Conservation (phyloP, 2,888 invertebrate species). For the Pheosia tremula region DNA sequence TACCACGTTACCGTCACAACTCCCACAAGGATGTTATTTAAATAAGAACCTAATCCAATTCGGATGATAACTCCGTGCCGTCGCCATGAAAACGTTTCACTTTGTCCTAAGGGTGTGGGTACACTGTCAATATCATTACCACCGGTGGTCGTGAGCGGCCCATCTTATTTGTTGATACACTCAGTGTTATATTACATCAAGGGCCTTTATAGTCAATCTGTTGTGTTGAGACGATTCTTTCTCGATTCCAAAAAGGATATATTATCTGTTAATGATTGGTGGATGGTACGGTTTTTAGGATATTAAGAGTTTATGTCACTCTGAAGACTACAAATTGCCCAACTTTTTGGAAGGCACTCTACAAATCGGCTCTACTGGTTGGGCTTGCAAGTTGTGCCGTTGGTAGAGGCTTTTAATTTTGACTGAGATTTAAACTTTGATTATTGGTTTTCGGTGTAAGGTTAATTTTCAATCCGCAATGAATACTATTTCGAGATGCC, state of each 20-base stretch:
- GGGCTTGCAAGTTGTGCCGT: too few species aligned
- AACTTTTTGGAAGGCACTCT: too few species aligned
- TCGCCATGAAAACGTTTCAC: slow-evolving; percentile 27
- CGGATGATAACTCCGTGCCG: slow-evolving; percentile 18
- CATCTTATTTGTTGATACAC: slow-evolving; percentile 8
- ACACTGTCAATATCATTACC: slow-evolving; percentile 19
- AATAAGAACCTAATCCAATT: slow-evolving; percentile 49
- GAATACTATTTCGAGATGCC: too few species aligned
- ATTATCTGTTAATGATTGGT: neutral
- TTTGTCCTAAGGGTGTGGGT: slow-evolving; percentile 26
- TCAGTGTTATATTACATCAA: neutral
- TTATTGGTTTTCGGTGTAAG: too few species aligned
- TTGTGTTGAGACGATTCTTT: neutral
- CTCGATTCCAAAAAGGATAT: neutral
- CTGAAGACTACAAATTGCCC: neutral
- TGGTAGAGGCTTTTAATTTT: too few species aligned
- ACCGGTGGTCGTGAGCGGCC: slow-evolving; percentile 5
- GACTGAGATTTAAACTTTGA: too few species aligned
- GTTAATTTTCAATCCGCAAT: too few species aligned
- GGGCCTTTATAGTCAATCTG: slow-evolving; percentile 1
- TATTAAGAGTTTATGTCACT: neutral
- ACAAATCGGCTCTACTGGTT: too few species aligned
- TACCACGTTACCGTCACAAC: neutral
- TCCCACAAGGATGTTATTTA: slow-evolving; percentile 40
- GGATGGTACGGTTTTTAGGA: neutral